Conservation (phyloP, 2,797 vertebrate species). For the Tangara arthus region DNA sequence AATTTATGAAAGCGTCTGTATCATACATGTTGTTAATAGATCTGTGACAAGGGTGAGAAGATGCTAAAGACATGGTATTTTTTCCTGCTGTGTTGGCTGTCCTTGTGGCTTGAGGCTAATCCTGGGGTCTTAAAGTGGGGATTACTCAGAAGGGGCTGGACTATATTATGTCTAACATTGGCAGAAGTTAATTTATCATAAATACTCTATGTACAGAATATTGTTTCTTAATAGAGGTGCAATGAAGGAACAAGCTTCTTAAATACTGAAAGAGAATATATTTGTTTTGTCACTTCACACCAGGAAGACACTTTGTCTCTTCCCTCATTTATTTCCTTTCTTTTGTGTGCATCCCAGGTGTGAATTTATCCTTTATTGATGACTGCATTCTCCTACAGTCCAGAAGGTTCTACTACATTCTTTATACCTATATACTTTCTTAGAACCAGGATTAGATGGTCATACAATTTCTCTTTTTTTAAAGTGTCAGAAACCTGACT, state of each 20-base stretch:
- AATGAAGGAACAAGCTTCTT: not conserved
- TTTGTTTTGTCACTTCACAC: not conserved
- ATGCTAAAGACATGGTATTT: conserved; percentile 28
- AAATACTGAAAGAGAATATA: not conserved
- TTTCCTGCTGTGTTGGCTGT: conserved; percentile 39
- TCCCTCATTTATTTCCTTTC: not conserved
- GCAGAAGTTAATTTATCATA: not conserved
- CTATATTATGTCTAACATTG: conserved; percentile 58
- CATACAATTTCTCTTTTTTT: not conserved
- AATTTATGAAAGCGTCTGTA: not conserved
- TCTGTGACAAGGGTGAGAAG: not conserved
- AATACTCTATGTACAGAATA: not conserved
- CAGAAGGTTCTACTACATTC: not conserved
- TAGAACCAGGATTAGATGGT: not conserved
- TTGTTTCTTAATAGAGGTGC: not conserved
- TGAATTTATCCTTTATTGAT: not conserved
- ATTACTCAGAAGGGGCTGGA: conserved; percentile 67
- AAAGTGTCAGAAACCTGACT: not conserved
- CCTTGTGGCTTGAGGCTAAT: conserved; percentile 30
- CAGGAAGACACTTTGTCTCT: not conserved
- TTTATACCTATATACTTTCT: not conserved
- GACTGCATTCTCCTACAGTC: not conserved
- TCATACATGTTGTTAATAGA: conserved; percentile 30
- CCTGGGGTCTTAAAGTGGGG: conserved; percentile 71
- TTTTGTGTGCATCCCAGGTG: not conserved